phyloP scores from a whole-genome alignment of 2,888 invertebrate genomes.

The Allolobophora icterica region DNA sequence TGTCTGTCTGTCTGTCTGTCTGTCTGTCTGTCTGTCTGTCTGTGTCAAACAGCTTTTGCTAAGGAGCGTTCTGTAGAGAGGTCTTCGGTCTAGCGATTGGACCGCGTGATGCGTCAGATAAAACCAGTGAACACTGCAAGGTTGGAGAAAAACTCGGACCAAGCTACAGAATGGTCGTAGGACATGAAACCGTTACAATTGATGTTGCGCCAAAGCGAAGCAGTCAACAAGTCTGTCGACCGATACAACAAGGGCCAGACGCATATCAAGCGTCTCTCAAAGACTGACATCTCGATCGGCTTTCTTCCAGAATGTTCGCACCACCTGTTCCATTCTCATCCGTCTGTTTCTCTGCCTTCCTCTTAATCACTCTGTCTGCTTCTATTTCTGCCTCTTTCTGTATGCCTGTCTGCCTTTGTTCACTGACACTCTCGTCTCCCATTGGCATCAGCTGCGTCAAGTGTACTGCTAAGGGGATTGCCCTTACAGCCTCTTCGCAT shows the following conservation, averaged over 20 bases:
- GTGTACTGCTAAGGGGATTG: neutral
- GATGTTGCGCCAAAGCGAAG: too few species aligned
- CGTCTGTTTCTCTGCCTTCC: too few species aligned
- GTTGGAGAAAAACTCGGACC: neutral
- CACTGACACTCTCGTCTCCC: too few species aligned
- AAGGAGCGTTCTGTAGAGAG: too few species aligned
- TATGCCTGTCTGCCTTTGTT: too few species aligned
- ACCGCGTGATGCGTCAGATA: neutral
- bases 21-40: too few species aligned
- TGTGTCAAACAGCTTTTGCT: too few species aligned
- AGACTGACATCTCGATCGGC: neutral
- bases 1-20: too few species aligned
- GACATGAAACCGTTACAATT: neutral
- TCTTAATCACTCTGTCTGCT: too few species aligned
- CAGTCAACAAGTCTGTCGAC: neutral
- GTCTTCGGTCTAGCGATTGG: neutral
- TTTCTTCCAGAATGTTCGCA: neutral
- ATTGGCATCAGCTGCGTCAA: too few species aligned
- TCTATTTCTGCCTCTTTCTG: too few species aligned
- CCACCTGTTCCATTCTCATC: neutral
- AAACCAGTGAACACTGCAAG: neutral
- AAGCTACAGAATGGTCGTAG: neutral
- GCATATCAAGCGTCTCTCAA: neutral
- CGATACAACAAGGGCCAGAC: neutral
- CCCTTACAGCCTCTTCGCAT: slow-evolving; percentile 17